These are phyloP conservation scores for Pseudomyrmex cubaensis DNA, from an alignment of 1,140 invertebrate genomes.

Conservation along the genomic window DNA sequence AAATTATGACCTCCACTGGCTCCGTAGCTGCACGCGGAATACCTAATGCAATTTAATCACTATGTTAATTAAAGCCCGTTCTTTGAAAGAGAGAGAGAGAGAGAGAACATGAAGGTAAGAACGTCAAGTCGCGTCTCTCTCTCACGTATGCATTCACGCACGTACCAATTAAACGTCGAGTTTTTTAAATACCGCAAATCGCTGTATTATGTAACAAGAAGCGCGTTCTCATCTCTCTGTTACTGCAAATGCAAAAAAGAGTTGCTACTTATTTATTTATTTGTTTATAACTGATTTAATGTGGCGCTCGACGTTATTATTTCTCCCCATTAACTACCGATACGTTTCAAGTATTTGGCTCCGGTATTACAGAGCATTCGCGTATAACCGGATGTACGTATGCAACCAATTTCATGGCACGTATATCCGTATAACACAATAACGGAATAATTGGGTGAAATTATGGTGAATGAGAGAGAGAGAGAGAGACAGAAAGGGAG, in stretches of 20 bases:
- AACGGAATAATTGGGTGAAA: not conserved
- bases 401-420: slow-evolving; percentile 22
- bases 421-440: slow-evolving; percentile 7
- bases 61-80: slow-evolving; percentile 33
- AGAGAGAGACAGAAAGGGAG: too few species aligned
- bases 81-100: not conserved
- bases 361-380: not conserved
- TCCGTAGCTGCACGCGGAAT: not conserved
- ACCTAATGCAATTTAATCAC: slow-evolving; percentile 31
- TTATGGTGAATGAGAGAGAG: too few species aligned
- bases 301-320: not conserved
- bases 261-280: too few species aligned
- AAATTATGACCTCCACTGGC: not conserved
- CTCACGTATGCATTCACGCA: not conserved
- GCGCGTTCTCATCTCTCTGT: too few species aligned
- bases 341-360: not conserved
- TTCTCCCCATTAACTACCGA: not conserved
- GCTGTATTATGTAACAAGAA: too few species aligned
- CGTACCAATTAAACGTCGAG: slow-evolving; percentile 12
- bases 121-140: not conserved
- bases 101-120: slow-evolving; percentile 9
- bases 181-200: not conserved
- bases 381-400: slow-evolving; percentile 9
- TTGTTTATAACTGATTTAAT: too few species aligned
- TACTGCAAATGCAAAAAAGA: too few species aligned